Base-by-base conservation (phyloP, 1,140 invertebrate species). In the Nymphalis io region DNA sequence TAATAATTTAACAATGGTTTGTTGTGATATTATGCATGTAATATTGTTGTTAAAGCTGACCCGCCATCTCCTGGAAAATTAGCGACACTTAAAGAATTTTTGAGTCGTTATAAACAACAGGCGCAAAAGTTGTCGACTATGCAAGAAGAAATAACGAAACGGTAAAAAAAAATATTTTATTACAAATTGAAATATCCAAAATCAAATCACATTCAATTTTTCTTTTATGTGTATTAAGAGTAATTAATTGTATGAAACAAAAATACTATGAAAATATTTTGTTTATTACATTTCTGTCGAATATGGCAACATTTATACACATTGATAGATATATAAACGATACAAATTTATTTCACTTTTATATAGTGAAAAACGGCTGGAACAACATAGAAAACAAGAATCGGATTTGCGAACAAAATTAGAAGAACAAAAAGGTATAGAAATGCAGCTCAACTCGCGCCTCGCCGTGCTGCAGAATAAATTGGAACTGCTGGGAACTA, bases 121-220 rank as follows among this genome's bases (percentile, higher is more conserved):
- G 73, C 83, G 20, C 83, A 88, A 20, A 91, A 88, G 61, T 39
- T 89, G 11, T 69, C 79, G 0, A 70, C 79, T 12, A 63, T 91
- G 44, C 86, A 89, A 76, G 89, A 91, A 59, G 89, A 91, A 78
- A 68, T 91, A 11, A 68, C 73, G 40, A 91, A 89, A 76, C 76
- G 88, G 88, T 91, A 80, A 4, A 33, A 8, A n/a, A n/a, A 8
- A 4, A 3, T 33, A 33, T 33, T 33, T 8, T 33, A 33, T 8
- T 33, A 27, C 5, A 2, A 3, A 27, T 27, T 27, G 2, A n/a
- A 3, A 27, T 27, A 27, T 27, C 23, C 5, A 27, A 3, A 27
- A 27, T 27, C 2, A 27, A 27, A 27, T 27, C 2, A 3, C 5
- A 3, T 27, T 3, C 23, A 27, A 27, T 27, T 27, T 27, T 27